phyloP scores from a whole-genome alignment of 2,888 invertebrate species.

The Luffia ferchaultella region DNA sequence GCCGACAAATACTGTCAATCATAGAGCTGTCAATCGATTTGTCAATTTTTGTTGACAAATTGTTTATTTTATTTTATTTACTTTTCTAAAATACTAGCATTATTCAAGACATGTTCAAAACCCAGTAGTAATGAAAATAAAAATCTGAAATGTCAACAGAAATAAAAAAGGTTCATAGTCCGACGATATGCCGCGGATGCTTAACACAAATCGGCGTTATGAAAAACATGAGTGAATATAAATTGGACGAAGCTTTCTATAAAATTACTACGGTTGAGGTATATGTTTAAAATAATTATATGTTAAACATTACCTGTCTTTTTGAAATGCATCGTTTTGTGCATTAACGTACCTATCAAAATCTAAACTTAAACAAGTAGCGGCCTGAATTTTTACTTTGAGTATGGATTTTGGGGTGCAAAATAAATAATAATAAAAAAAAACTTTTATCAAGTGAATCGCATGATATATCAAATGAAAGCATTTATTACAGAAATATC shows the following conservation, averaged over 20 bases:
- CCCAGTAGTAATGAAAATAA: too few species aligned
- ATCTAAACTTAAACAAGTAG: background rate
- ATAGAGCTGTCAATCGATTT: too few species aligned
- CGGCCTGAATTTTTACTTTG: background rate
- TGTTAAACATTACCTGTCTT: background rate
- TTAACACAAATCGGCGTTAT: slow-evolving; percentile 37
- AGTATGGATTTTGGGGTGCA: background rate
- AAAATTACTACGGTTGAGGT: slow-evolving; percentile 36
- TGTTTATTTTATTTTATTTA: too few species aligned
- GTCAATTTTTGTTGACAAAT: too few species aligned
- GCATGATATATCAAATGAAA: background rate
- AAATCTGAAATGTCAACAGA: background rate
- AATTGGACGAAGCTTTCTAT: slow-evolving; percentile 34
- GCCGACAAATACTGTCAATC: too few species aligned
- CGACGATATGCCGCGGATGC: slow-evolving; percentile 41
- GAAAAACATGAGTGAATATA: slow-evolving; percentile 49
- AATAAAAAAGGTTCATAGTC: background rate
- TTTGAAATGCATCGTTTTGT: background rate
- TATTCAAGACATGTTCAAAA: too few species aligned
- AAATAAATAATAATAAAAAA: background rate
- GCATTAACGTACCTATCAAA: too few species aligned
- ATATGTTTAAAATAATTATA: background rate
- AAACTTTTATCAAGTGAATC: background rate
- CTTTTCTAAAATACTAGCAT: too few species aligned
- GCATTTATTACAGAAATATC: too few species aligned